phyloP scores from a whole-genome alignment of 2,797 vertebrate genomes.

The Aeoliscus strigatus region DNA sequence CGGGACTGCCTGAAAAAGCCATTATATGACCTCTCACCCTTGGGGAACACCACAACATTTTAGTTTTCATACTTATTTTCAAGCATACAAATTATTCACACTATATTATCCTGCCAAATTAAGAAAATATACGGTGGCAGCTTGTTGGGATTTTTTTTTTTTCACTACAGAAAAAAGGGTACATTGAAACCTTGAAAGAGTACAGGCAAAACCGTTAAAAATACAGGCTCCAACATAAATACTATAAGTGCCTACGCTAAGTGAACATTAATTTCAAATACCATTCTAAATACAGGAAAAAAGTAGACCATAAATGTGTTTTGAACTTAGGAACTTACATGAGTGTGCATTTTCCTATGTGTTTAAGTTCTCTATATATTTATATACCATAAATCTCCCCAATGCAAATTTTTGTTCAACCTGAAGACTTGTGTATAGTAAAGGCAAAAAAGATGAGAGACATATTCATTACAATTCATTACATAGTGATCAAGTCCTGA shows the following conservation, averaged over 20 bases:
- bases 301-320: slow-evolving; percentile 93
- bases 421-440: slow-evolving; percentile 94
- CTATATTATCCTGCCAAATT: slow-evolving; percentile 99
- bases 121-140: slow-evolving; percentile 99
- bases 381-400: slow-evolving; percentile 90
- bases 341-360: slow-evolving; percentile 98
- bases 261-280: slow-evolving; percentile 99
- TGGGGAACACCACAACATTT: slow-evolving; percentile 78
- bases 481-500: slow-evolving; percentile 84
- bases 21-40: slow-evolving; percentile 92
- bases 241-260: slow-evolving; percentile 99
- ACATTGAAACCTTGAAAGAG: slow-evolving; percentile 94
- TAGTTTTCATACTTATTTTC: slow-evolving; percentile 83
- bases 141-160: slow-evolving; percentile 85
- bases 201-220: slow-evolving; percentile 98
- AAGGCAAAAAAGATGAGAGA: slow-evolving; percentile 91
- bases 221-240: slow-evolving; percentile 99
- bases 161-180: slow-evolving; percentile 91
- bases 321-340: slow-evolving; percentile 97
- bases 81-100: slow-evolving; percentile 99
- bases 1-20: slow-evolving; percentile 82
- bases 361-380: slow-evolving; percentile 88
- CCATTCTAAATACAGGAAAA: slow-evolving; percentile 99
- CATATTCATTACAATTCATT: slow-evolving; percentile 70
- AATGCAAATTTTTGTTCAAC: slow-evolving; percentile 88